Conservation (phyloP, 2,113 vertebrate species). For the Polyodon spathula region DNA sequence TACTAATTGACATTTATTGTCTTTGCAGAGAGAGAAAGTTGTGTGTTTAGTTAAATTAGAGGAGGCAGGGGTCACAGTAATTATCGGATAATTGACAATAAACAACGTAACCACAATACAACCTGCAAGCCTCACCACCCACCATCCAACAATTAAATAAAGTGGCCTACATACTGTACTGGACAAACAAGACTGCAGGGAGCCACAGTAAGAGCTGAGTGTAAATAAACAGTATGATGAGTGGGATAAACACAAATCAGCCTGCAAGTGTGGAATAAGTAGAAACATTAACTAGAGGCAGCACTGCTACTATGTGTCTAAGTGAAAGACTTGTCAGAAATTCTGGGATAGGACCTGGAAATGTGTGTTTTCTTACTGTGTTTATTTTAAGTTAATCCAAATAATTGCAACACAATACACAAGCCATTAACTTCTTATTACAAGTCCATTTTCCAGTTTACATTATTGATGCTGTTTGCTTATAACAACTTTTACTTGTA, state of each 20-base stretch:
- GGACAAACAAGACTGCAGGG: slow-evolving; percentile 57
- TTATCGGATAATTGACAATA: slow-evolving; percentile 68
- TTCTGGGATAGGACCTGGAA: not conserved
- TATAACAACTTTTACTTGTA: no score
- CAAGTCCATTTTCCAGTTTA: no score
- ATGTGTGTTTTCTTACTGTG: no score
- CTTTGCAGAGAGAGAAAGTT: slow-evolving; percentile 15
- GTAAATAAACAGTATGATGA: no score
- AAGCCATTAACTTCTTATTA: no score
- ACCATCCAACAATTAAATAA: slow-evolving; percentile 58
- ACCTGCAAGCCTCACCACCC: slow-evolving; percentile 47
- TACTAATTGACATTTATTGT: slow-evolving; percentile 2
- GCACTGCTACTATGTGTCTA: not conserved
- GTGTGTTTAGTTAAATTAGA: slow-evolving; percentile 41
- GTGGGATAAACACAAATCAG: slow-evolving; percentile 6
- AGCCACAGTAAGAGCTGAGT: slow-evolving; percentile 25
- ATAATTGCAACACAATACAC: no score
- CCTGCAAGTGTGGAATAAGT: not conserved
- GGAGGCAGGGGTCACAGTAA: slow-evolving; percentile 47
- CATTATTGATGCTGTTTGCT: no score
- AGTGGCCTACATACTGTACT: slow-evolving; percentile 52
- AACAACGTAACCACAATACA: slow-evolving; percentile 55
- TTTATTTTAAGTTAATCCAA: no score
- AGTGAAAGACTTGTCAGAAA: not conserved
- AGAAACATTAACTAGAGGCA: not conserved